These are phyloP conservation scores for Orestias chungarensis DNA, from an alignment of 2,797 vertebrate genomes.

Conservation along the genomic window DNA sequence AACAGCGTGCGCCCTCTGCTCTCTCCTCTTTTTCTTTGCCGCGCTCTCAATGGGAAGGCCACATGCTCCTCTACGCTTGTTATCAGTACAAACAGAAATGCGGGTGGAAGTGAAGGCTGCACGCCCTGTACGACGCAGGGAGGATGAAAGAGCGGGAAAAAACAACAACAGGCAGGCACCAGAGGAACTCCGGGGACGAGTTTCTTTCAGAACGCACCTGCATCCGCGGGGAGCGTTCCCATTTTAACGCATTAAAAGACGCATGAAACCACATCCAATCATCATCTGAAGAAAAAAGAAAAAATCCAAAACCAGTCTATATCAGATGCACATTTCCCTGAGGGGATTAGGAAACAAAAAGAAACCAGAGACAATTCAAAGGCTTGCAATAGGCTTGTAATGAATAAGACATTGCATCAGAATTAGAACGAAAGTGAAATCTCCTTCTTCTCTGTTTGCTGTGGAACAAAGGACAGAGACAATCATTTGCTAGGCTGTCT, in stretches of 20 bases:
- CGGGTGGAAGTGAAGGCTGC: constrained; percentile 52
- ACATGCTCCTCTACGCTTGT: constrained; percentile 49
- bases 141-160: constrained; percentile 54
- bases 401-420: constrained; percentile 69
- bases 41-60: constrained; percentile 53
- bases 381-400: constrained; percentile 51
- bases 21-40: constrained; percentile 28
- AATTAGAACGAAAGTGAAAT: constrained; percentile 56
- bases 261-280: not conserved
- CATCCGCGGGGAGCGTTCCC: constrained; percentile 46
- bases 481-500: constrained; percentile 47
- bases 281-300: constrained; percentile 12
- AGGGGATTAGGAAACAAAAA: constrained; percentile 19
- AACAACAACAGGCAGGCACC: constrained; percentile 39
- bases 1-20: constrained; percentile 41
- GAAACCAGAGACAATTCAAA: constrained; percentile 32
- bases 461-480: constrained; percentile 34
- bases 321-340: constrained; percentile 50
- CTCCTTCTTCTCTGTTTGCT: constrained; percentile 39
- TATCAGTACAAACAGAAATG: constrained; percentile 74
- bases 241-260: constrained; percentile 46
- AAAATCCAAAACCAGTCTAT: constrained; percentile 23
- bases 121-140: constrained; percentile 43
- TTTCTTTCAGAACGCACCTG: constrained; percentile 35
- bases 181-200: constrained; percentile 36